phyloP scores from a whole-genome alignment of 1,140 invertebrate genomes.

The Bicyclus anynana region DNA sequence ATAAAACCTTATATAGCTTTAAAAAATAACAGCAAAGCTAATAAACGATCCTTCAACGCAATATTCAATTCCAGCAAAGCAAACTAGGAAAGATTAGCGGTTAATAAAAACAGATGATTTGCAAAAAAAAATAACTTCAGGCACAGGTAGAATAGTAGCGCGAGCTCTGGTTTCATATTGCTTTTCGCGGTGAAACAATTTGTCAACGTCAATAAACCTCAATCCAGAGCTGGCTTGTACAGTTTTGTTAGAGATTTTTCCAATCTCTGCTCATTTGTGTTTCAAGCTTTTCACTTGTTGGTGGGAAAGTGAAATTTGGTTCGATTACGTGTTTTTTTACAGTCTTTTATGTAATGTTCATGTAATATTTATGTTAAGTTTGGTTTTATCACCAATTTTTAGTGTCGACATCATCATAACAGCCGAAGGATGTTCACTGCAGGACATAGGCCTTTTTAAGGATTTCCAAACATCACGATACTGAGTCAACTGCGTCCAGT shows the following conservation, averaged over 20 bases:
- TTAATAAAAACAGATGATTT: slow-evolving; percentile 26
- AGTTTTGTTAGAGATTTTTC: slow-evolving; percentile 18
- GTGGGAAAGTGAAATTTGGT: background rate
- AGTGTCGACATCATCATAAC: too few species aligned
- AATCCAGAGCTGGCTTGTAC: slow-evolving; percentile 11
- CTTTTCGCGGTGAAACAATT: slow-evolving; percentile 25
- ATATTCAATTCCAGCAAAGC: slow-evolving; percentile 7
- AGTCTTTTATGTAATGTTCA: too few species aligned
- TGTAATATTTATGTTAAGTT: too few species aligned
- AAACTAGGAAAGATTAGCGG: slow-evolving; percentile 2
- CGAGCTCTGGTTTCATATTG: slow-evolving; percentile 18
- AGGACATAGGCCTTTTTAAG: too few species aligned
- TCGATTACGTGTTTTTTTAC: background rate
- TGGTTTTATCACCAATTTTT: too few species aligned
- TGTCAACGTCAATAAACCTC: slow-evolving; percentile 27
- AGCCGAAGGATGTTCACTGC: too few species aligned
- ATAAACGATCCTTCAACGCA: slow-evolving; percentile 7
- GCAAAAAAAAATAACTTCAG: slow-evolving; percentile 11
- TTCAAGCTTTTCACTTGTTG: slow-evolving; percentile 11
- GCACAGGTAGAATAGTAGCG: slow-evolving; percentile 19
- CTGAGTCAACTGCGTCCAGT: too few species aligned
- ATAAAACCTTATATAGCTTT: too few species aligned
- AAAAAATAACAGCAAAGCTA: background rate
- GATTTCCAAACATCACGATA: too few species aligned
- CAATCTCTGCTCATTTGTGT: slow-evolving; percentile 11